Conservation (phyloP, 1,140 invertebrate genomes). For the Nomia melanderi region DNA sequence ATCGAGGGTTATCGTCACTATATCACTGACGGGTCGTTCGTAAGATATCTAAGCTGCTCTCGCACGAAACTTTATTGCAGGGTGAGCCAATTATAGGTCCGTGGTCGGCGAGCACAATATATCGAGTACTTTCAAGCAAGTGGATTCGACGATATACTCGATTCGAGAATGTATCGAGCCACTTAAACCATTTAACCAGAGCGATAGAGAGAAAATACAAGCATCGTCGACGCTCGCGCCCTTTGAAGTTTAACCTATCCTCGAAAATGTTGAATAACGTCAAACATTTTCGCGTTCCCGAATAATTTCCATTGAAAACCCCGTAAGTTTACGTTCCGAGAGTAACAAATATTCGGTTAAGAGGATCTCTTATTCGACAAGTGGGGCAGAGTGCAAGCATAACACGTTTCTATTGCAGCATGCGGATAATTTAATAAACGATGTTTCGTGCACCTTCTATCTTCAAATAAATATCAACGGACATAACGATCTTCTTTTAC, state of each 20-base stretch:
- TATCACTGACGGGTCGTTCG: constrained; percentile 65
- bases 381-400: not conserved
- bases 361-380: not conserved
- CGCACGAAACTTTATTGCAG: constrained; percentile 69
- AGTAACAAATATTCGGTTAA: not conserved
- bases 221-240: not conserved
- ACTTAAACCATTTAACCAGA: constrained; percentile 44
- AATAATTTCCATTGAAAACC: not conserved
- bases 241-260: not conserved
- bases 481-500: too few relatives aligned
- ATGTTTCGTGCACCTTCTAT: not conserved
- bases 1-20: constrained; percentile 71
- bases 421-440: not conserved
- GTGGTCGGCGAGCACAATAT: constrained; percentile 63
- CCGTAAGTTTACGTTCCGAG: not conserved
- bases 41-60: constrained; percentile 68
- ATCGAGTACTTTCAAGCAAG: constrained; percentile 65
- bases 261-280: not conserved
- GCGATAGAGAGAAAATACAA: not conserved
- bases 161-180: constrained; percentile 49
- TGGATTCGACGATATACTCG: constrained; percentile 51
- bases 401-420: not conserved
- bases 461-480: too few relatives aligned
- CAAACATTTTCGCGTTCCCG: not conserved
- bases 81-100: constrained; percentile 71